A percentile compares a stretch with the other conserved stretches of the same genome.
These are phyloP conservation scores for Damaliscus lunatus DNA, from an alignment of 2,113 vertebrate genomes.

Conservation along the genomic window DNA sequence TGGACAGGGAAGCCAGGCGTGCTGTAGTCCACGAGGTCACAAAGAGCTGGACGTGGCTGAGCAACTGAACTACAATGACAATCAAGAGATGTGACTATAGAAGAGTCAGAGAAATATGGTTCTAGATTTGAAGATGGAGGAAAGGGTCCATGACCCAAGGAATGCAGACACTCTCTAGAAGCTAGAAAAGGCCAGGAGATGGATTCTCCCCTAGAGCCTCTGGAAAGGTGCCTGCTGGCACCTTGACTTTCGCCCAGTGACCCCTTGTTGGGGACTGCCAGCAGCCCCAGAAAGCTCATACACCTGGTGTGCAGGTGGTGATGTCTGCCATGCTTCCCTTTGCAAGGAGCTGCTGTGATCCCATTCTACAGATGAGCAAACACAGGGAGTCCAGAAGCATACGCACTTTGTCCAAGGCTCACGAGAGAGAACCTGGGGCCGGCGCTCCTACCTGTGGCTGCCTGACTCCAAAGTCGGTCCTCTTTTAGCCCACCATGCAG, in stretches of 20 bases:
- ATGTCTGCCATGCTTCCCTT: neutral
- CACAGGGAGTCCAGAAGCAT: rapidly evolving
- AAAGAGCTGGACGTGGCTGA: rapidly evolving
- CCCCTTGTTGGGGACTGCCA: rapidly evolving
- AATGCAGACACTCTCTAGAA: too few relatives aligned
- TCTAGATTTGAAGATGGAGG: neutral
- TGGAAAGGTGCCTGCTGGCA: too few relatives aligned
- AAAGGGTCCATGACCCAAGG: neutral
- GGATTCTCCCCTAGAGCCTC: neutral
- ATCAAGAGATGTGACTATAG: neutral
- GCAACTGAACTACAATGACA: neutral
- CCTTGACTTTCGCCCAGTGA: neutral
- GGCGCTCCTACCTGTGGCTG: neutral
- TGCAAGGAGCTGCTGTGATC: neutral
- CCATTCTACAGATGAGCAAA: neutral
- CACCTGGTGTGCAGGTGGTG: rapidly evolving
- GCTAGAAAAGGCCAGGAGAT: neutral
- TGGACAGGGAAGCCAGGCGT: neutral
- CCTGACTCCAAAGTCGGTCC: neutral
- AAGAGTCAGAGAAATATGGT: neutral
- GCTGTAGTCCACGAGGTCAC: neutral
- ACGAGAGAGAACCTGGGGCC: rapidly evolving
- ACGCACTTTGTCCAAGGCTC: too few relatives aligned
- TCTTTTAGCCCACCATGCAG: rapidly evolving
- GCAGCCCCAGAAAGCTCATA: neutral